Percentiles rank a stretch among this genome's conserved stretches.
Evolutionary conservation across 2,888 invertebrate genomes (phyloP).

Genomic region (Dynastes maya): DNA sequence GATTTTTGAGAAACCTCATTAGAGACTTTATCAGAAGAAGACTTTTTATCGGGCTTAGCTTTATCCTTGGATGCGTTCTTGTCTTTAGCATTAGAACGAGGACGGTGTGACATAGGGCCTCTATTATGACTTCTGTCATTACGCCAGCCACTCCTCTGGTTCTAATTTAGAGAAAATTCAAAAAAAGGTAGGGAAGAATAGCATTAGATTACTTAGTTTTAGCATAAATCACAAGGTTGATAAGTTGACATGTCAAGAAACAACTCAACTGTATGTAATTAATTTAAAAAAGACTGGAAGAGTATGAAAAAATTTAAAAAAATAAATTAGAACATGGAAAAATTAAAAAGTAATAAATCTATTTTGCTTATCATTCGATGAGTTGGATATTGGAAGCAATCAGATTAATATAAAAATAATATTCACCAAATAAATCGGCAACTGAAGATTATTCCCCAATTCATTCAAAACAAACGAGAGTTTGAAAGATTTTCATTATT

Average conservation of each 20-base stretch:
- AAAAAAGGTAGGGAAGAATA: constrained; percentile 45
- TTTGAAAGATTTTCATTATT: no score
- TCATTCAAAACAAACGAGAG: not conserved
- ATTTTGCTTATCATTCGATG: constrained; percentile 42
- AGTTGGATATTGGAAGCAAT: constrained; percentile 8
- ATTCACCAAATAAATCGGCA: not conserved
- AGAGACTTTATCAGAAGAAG: constrained; percentile 49
- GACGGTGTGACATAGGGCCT: constrained; percentile 48
- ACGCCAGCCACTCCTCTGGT: constrained; percentile 53
- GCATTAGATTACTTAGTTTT: constrained; percentile 38
- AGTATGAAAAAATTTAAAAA: constrained; percentile 33
- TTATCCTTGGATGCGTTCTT: constrained; percentile 51
- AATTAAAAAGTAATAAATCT: constrained; percentile 46
- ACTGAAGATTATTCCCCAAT: constrained; percentile 16
- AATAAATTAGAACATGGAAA: constrained; percentile 14
- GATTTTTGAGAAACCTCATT: constrained; percentile 51
- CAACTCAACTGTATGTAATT: constrained; percentile 32
- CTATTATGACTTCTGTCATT: constrained; percentile 51
- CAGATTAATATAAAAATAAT: constrained; percentile 6
- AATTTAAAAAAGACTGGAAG: constrained; percentile 34
- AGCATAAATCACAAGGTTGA: constrained; percentile 33
- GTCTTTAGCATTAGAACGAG: constrained; percentile 51
- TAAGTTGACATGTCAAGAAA: constrained; percentile 32
- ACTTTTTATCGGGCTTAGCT: constrained; percentile 51
- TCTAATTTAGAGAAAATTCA: constrained; percentile 50